phyloP scores from a whole-genome alignment of 2,888 invertebrate genomes.

The Tetragnatha montana region DNA sequence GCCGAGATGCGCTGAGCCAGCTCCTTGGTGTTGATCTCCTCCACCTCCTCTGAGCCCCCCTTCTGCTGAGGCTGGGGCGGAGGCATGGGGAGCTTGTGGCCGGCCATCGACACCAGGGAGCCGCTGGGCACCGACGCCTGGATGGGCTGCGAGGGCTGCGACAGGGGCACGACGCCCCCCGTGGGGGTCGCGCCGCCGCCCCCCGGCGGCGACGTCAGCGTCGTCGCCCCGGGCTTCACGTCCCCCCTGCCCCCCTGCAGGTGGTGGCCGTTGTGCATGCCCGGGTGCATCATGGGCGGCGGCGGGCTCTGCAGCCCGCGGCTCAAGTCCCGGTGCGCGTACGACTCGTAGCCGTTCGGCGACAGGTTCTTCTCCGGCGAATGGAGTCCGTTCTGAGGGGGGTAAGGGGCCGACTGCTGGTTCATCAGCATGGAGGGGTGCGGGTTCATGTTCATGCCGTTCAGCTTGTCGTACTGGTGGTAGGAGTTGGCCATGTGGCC shows the following conservation, averaged over 20 bases:
- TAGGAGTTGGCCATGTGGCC: constrained; percentile 78
- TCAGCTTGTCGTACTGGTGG: constrained; percentile 85
- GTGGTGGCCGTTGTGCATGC: constrained; percentile 77
- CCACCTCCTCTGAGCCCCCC: constrained; percentile 81
- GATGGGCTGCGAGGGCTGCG: constrained; percentile 69
- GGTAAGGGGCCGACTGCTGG: constrained; percentile 81
- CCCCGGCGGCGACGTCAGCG: constrained; percentile 65
- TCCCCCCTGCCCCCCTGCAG: constrained; percentile 78
- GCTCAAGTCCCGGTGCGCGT: constrained; percentile 79
- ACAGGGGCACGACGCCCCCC: constrained; percentile 63
- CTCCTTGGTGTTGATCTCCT: constrained; percentile 99
- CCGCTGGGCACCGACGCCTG: constrained; percentile 70
- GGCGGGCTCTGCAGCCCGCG: constrained; percentile 76
- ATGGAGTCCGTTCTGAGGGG: constrained; percentile 82
- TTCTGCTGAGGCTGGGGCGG: constrained; percentile 35
- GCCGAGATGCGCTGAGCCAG: constrained; percentile 98
- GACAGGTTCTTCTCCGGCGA: constrained; percentile 90
- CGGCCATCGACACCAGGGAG: constrained; percentile 63
- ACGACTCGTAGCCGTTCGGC: constrained; percentile 83
- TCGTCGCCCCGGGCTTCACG: constrained; percentile 73
- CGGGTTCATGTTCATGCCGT: constrained; percentile 89
- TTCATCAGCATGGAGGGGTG: constrained; percentile 79
- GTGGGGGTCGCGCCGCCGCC: constrained; percentile 66
- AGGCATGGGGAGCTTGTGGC: constrained; percentile 4
- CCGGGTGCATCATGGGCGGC: constrained; percentile 81